Base-by-base conservation (phyloP, 2,888 invertebrate species). In the Limnephilus auricula region DNA sequence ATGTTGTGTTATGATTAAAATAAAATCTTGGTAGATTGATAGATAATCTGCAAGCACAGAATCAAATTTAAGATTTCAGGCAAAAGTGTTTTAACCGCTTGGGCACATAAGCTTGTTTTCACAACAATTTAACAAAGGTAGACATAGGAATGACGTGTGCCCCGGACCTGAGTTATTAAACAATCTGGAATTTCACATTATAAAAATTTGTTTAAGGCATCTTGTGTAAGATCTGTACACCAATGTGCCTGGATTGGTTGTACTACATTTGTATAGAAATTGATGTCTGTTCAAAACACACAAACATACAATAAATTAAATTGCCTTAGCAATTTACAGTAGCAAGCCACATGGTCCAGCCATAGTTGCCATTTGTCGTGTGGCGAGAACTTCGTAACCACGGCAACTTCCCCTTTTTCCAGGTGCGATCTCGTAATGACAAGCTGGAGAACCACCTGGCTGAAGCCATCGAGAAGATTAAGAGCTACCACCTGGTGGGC, bases 361-460 rank as follows among this genome's bases (percentile, higher is more conserved):
- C 25, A 25, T 6, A 25, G 65, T 65, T 25, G 25, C 9, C 65
- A 65, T 25, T 65, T 25, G 25, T 15, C 18, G 4, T 18, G 25
- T 65, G 25, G 65, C 65, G 18, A 65, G 65, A 65, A 25, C 65
- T n/a, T n/a, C 65, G n/a, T 40, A 40, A 40, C 40, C 65, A 65
- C 25, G n/a, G 12, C 12, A 40, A 40, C 2, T 40, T 32, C 25
- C 31, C 18, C 31, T 32, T 12, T 9, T 85, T 89, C 2, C 93
- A 96, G 96, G 95, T 98, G 5, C 97, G 98, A 84, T 97, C 98
- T 78, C 97, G 98, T 89, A 99, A 99, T 94, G 99, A 99, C 94
- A 99, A 99, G 94, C 95, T 99, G 31, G 99, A 99, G 94, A 98
- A 98, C 94, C 98, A 99, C 95, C 95, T 99, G 91, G 98, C 98